Evolutionary conservation across 1,140 invertebrate species (phyloP), one percentile per base, ranked within the genome.

Genomic region (Ceratina calcarata): DNA sequence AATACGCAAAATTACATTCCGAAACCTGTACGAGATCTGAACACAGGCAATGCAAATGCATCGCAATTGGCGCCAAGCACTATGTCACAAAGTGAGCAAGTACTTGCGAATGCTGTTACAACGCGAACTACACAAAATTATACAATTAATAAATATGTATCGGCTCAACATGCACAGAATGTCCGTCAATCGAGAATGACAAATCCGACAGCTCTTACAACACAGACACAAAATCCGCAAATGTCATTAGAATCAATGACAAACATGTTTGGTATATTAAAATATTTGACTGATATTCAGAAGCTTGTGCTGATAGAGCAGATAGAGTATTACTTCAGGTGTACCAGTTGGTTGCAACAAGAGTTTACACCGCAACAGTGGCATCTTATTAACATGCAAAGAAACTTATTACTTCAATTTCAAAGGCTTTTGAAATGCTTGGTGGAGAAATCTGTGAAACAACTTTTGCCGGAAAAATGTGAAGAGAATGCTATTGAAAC

Each of bases 251-350:
- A 64, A 18, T 71, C 67, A 20, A 64, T 27, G 15, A 32, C n/a
- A 3, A 55, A 53, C 3, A 12, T 49, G 1, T 65, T 65, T 8
- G 0, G 32, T 55, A 1, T 64, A 55, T 64, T 82, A 0, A 37
- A 24, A 12, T 51, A 55, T 74, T n/a, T 84, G 6, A 78, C 81
- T 18, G 65, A 55, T n/a, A 60, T 57, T 15, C 69, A 84, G 12
- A 84, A 74, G 65, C 13, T 66, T 24, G 1, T 66, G 20, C 72
- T 84, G 55, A 0, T n/a, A 6, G 1, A 51, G 13, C 69, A 84
- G 3, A 13, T 84, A 49, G 3, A 27, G 1, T 79, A 18, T 0
- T 78, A 78, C 12, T 72, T 68, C 45, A 20, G 16, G 15, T 79
- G 77, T 16, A 65, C 61, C 0, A 22, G 12, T 16, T 60, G 60